Percentiles rank a stretch among this genome's conserved stretches.
Evolutionary conservation across 2,113 vertebrate species (phyloP).

Genomic region (Xerus inauris): DNA sequence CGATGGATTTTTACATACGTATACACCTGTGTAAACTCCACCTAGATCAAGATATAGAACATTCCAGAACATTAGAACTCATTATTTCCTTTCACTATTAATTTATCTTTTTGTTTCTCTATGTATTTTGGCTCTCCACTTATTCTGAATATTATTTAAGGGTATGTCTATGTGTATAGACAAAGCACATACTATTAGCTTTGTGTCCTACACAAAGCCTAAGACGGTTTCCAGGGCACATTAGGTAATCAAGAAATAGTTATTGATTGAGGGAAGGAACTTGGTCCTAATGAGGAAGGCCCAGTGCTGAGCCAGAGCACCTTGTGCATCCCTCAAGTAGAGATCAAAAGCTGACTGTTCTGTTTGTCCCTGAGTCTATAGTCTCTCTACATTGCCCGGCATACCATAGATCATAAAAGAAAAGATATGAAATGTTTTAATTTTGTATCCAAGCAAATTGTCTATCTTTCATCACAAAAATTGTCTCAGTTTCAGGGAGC

Average conservation of each 20-base stretch:
- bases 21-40: neutral
- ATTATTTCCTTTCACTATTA: slow-evolving; percentile 36
- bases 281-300: neutral
- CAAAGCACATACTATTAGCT: too few species aligned
- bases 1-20: neutral
- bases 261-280: neutral
- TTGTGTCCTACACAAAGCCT: neutral
- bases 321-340: neutral
- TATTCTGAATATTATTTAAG: slow-evolving; percentile 1
- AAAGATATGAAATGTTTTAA: neutral
- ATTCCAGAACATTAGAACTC: neutral
- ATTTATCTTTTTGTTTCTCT: slow-evolving; percentile 12
- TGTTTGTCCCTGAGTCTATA: neutral
- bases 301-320: neutral
- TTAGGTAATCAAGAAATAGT: neutral
- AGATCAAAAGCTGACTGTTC: neutral
- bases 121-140: neutral
- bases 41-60: slow-evolving; percentile 34
- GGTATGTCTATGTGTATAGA: neutral
- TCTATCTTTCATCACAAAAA: too few species aligned
- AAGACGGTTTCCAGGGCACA: neutral
- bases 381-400: neutral
- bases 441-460: too few species aligned
- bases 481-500: neutral
- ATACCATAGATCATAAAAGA: neutral